Conservation (phyloP, 2,113 vertebrate genomes). For the Phaethon lepturus region DNA sequence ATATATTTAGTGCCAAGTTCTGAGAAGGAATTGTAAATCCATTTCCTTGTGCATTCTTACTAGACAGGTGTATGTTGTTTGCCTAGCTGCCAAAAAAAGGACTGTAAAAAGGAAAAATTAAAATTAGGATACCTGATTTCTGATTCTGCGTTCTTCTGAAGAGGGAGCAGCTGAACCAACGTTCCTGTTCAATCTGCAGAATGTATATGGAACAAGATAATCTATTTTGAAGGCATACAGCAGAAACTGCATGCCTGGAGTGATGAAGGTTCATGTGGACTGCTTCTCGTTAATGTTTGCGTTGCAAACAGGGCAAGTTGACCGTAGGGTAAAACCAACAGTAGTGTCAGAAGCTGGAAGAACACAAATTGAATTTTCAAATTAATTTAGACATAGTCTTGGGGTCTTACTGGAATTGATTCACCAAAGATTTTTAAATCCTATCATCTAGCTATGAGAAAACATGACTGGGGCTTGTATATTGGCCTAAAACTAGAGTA, state of each 20-base stretch:
- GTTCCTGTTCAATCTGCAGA: background rate
- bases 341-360: background rate
- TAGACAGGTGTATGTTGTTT: background rate
- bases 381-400: background rate
- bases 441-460: background rate
- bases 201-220: background rate
- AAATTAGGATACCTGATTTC: background rate
- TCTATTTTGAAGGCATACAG: background rate
- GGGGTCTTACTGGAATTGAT: background rate
- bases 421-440: background rate
- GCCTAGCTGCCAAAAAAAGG: background rate
- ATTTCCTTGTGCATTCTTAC: slow-evolving; percentile 32
- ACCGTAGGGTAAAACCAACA: background rate
- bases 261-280: background rate
- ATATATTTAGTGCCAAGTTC: slow-evolving; percentile 64
- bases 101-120: background rate
- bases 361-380: background rate
- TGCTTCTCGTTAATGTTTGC: background rate
- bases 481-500: background rate
- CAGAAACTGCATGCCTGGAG: background rate
- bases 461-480: background rate
- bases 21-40: slow-evolving; percentile 57
- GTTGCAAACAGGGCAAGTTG: background rate
- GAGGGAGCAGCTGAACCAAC: background rate
- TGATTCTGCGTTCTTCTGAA: background rate